Percentiles rank a stretch among this genome's conserved stretches.
phyloP scores from a whole-genome alignment of 1,140 invertebrate genomes.

The Pissodes strobi region DNA sequence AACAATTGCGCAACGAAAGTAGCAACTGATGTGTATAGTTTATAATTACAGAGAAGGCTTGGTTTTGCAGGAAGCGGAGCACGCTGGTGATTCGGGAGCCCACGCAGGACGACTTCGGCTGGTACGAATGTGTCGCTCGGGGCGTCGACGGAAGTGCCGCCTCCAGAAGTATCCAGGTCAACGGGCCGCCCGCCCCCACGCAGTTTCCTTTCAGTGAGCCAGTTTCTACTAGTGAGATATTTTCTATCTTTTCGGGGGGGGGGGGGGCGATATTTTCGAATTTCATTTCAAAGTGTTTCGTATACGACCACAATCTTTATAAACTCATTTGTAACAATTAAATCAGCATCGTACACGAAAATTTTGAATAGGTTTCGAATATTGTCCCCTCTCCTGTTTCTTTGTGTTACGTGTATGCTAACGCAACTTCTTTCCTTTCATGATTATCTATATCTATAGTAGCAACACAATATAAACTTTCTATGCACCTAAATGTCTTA shows the following conservation, averaged over 20 bases:
- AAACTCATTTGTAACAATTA: no score
- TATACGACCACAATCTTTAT: no score
- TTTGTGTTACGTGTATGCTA: no score
- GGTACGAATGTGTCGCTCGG: slow-evolving; percentile 45
- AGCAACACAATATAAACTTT: no score
- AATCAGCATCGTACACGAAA: no score
- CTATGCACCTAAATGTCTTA: no score
- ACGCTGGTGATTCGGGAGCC: slow-evolving; percentile 43
- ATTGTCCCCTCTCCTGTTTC: no score
- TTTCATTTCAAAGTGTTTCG: no score
- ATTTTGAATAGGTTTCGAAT: no score
- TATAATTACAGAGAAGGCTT: slow-evolving; percentile 37
- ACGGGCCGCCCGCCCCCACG: slow-evolving; percentile 16
- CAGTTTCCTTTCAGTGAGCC: slow-evolving; percentile 22
- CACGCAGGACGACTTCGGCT: slow-evolving; percentile 35
- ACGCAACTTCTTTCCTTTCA: no score
- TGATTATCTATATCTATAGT: no score
- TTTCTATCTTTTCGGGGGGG: slow-evolving; percentile 26
- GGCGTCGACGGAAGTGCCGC: slow-evolving; percentile 34
- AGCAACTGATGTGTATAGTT: slow-evolving; percentile 23
- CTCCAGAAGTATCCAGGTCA: slow-evolving; percentile 21
- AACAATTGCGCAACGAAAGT: neutral
- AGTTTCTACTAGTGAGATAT: slow-evolving; percentile 19
- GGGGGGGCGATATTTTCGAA: slow-evolving; percentile 20
- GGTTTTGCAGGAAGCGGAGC: slow-evolving; percentile 46